Base-by-base conservation (phyloP, 1,140 invertebrate species). In the Aphidius gifuensis region DNA sequence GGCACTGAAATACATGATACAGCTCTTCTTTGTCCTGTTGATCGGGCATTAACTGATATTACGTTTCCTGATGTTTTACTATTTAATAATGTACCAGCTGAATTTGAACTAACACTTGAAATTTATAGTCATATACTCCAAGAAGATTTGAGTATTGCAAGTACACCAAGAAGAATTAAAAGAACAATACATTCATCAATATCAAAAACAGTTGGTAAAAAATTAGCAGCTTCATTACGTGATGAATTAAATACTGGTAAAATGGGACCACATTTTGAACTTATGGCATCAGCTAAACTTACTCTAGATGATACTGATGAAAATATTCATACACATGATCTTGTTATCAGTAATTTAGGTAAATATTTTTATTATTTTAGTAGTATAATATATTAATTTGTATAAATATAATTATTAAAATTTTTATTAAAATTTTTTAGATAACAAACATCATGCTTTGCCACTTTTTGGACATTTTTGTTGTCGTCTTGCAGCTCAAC, bases 401-500 rank as follows among this genome's bases (percentile, higher is more conserved):
- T 21, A 6, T 42, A 5, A 7, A 4, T 8, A 57, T 16, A 5
- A 44, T 16, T 8, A n/a, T 42, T 16, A 2, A 7, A 11, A 54
- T 32, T n/a, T 55, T 54, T 16, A 58, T 49, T 9, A 23, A 61
- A 21, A 53, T 61, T 54, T 66, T 72, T 32, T 69, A 84, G 85
- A 85, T 59, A 83, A 83, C 58, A 82, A 81, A 58, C 76, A 77
- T 58, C 78, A 83, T 60, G 80, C 85, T 65, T 74, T 90, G 61
- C 88, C 89, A 16, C 71, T 91, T 23, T 91, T 90, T 74, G 89
- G 88, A 8, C 86, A 90, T 69, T 90, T 90, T 71, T 91, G 89
- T 69, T 90, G 87, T 75, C 85, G 88, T 50, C 75, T 91, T 45
- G 88, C 87, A 5, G 86, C 86, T 44, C 83, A 87, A 65, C 88